Conservation (phyloP, 2,888 invertebrate genomes). For the Eupithecia centaureata region DNA sequence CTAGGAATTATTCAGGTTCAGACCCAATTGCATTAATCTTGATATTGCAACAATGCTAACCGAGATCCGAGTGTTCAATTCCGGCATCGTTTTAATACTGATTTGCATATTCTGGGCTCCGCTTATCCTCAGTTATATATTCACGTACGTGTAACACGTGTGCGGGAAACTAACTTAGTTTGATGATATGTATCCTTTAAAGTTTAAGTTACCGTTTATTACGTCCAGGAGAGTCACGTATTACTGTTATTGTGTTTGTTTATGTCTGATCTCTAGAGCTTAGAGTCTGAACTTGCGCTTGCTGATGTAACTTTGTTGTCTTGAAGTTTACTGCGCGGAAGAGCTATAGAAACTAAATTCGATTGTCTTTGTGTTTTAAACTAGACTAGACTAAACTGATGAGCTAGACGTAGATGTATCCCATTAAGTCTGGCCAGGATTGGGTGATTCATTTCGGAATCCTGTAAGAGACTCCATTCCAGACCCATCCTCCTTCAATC, state of each 20-base stretch:
- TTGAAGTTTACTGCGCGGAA: neutral
- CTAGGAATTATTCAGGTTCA: neutral
- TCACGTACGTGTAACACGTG: constrained; percentile 33
- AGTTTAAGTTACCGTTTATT: constrained; percentile 27
- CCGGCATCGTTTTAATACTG: constrained; percentile 29
- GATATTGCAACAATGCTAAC: constrained; percentile 32
- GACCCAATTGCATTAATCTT: constrained; percentile 24
- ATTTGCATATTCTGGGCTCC: constrained; percentile 34
- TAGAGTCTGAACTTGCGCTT: neutral
- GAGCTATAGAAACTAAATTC: neutral
- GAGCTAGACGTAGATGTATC: neutral
- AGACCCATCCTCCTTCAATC: neutral
- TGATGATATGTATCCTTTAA: constrained; percentile 27
- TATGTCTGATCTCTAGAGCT: neutral
- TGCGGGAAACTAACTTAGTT: constrained; percentile 27
- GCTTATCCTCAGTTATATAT: constrained; percentile 19
- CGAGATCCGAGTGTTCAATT: constrained; percentile 30
- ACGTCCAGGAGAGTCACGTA: constrained; percentile 25
- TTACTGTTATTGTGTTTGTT: constrained; percentile 11
- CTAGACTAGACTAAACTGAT: no score
- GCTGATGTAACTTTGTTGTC: neutral
- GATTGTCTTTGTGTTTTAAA: neutral
- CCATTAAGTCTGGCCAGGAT: neutral
- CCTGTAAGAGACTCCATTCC: neutral
- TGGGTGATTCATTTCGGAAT: neutral